Base-by-base conservation (phyloP, 2,797 vertebrate species). In the Sebastes variabilis region DNA sequence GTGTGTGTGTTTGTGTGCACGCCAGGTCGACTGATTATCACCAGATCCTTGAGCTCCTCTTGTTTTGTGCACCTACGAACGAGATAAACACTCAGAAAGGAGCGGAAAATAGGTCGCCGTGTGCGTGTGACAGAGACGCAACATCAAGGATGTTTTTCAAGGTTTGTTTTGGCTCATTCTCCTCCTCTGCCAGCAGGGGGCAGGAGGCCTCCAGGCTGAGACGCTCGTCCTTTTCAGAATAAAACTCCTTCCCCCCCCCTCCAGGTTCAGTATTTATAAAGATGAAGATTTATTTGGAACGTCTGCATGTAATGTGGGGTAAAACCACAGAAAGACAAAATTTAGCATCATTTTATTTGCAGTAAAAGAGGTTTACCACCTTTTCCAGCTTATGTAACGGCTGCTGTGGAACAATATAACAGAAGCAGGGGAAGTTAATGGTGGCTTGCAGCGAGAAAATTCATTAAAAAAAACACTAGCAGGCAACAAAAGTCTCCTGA, bases 131-230 rank as follows among this genome's bases (percentile, higher is more conserved):
- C 29, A n/a, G 18, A 60, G 10, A 29, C 0, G 2, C 10, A 34
- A 42, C 62, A 55, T 62, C 8, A 55, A 46, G 20, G n/a, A 49
- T 73, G 77, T 16, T 52, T 52, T 54, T 46, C 8, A n/a, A 24
- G 24, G 55, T 54, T 54, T 11, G 2, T 72, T 71, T 58, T 56
- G 38, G 58, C 25, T 64, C 34, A 38, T 80, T 2, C 20, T 13
- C 9, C 9, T 76, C 4, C 2, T 36, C 70, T 12, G 81, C 93
- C 93, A 93, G 90, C 83, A 94, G 93, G 87, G 89, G 92, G 93
- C 91, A 88, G 78, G 72, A 82, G 71, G 58, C 68, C 68, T 77
- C 82, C 58, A 90, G 73, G 25, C 59, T 77, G 68, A 86, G 70
- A 65, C 6, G 9, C 18, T 59, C 16, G 6, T 24, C 66, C 1